These are phyloP conservation scores for Sialis lutaria DNA, from an alignment of 2,888 invertebrate genomes.

Conservation along the genomic window DNA sequence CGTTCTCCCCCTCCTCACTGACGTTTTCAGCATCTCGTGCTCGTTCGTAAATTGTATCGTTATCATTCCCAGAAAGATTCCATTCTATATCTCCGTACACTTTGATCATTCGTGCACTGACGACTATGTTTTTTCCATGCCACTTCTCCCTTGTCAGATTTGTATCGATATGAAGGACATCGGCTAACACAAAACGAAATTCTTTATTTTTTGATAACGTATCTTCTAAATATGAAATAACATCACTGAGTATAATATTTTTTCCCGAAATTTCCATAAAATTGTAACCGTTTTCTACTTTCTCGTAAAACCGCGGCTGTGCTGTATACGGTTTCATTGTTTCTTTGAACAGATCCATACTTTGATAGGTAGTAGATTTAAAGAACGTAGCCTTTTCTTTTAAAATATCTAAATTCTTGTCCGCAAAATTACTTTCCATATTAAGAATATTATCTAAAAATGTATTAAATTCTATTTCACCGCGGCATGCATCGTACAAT, in stretches of 20 bases:
- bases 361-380: too few species aligned
- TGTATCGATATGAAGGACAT: conserved; percentile 11
- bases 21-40: conserved; percentile 8
- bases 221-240: conserved; percentile 6
- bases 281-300: conserved; percentile 7
- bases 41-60: conserved; percentile 3
- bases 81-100: conserved; percentile 10
- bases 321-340: too few species aligned
- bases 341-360: too few species aligned
- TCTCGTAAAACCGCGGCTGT: not conserved
- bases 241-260: conserved; percentile 11
- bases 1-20: conserved; percentile 9
- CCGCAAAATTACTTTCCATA: too few species aligned
- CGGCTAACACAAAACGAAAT: conserved; percentile 12
- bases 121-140: conserved; percentile 12
- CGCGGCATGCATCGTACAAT: too few species aligned
- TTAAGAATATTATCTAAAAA: too few species aligned
- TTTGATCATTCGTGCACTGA: conserved; percentile 11
- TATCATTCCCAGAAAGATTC: conserved; percentile 13
- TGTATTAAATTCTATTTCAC: too few species aligned
- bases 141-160: conserved; percentile 9
- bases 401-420: too few species aligned
- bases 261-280: conserved; percentile 11
- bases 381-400: too few species aligned
- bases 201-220: conserved; percentile 7